A percentile compares a stretch with the other conserved stretches of the same genome.
phyloP scores from a whole-genome alignment of 2,113 vertebrate species.

The Pseudorhombus dupliciocellatus region DNA sequence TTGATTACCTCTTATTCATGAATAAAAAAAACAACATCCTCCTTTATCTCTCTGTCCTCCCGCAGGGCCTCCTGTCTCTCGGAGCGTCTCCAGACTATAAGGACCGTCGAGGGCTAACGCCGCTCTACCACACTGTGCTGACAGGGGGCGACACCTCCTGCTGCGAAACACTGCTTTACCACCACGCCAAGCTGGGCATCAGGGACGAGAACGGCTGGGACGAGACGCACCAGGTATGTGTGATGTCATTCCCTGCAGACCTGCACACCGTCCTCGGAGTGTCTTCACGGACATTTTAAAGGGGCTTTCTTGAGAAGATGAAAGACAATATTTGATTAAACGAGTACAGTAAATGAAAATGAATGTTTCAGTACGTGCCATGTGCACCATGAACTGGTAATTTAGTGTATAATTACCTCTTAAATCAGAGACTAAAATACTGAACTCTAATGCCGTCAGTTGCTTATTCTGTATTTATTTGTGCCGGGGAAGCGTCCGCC shows the following conservation, averaged over 20 bases:
- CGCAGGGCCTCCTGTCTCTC: slow-evolving; percentile 87
- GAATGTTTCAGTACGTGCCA: not conserved
- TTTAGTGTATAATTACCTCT: not conserved
- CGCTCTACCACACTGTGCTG: slow-evolving; percentile 94
- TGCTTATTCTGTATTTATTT: slow-evolving; percentile 36
- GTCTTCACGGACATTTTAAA: not conserved
- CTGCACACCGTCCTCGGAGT: not conserved
- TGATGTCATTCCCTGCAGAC: not conserved
- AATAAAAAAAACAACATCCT: no score
- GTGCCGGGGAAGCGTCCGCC: not conserved
- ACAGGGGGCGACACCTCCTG: slow-evolving; percentile 93
- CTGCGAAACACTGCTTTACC: slow-evolving; percentile 91
- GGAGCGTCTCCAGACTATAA: slow-evolving; percentile 94
- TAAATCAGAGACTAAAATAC: not conserved
- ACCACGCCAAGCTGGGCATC: slow-evolving; percentile 87
- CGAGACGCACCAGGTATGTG: slow-evolving; percentile 90
- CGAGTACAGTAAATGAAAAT: not conserved
- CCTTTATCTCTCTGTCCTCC: not conserved
- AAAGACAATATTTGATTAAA: not conserved
- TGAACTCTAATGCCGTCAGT: slow-evolving; percentile 17
- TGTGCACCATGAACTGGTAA: not conserved
- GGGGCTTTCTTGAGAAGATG: not conserved
- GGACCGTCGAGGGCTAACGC: slow-evolving; percentile 91
- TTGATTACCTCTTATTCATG: not conserved
- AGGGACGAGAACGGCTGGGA: slow-evolving; percentile 95